Evolutionary conservation across 2,113 vertebrate genomes (phyloP), one percentile per base, ranked within the genome.

Genomic region (Pterocles orientalis): DNA sequence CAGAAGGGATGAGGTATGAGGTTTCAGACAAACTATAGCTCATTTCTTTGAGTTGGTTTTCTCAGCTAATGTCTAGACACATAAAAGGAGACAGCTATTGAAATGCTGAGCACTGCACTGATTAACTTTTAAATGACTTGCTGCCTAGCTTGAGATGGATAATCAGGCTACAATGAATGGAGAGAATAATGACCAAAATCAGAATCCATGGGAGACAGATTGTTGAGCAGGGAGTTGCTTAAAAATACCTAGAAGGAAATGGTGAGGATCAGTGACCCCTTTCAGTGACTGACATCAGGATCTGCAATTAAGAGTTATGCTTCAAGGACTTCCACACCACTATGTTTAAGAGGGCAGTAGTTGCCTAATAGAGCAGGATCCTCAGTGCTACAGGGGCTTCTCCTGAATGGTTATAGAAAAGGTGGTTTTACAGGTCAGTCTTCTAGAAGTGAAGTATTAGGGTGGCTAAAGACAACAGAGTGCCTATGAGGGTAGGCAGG

Each of bases 121-220:
- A 97, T 96, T 97, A 97, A 96, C 96, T 97, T 97, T 97, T 96
- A 97, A 97, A 97, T 96, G 17, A 94, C 95, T 97, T 86, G 88
- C 92, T 93, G 92, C 94, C 60, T 97, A 93, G 82, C 54, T 93
- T 95, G 79, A 73, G 72, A 88, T 86, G 86, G 86, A 92, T 96
- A 95, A 96, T 93, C 72, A 96, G 88, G 26, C 80, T 92, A 21
- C 88, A 88, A 51, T 95, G 95, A 94, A 90, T 92, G 64, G 51
- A 62, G 82, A 83, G 82, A 93, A 97, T 90, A 96, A 94, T 90
- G 79, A 66, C 54, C 56, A 88, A 94, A 94, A 86, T 39, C 80
- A 48, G 68, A 88, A 92, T 88, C 68, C 94, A 94, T 93, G 95
- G 91, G 94, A 97, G 82, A 31, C 86, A 73, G 41, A 92, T 39